Evolutionary conservation across 1,140 invertebrate genomes (phyloP), one percentile per base, ranked within the genome.

Genomic region (Bathynomus jamesi): DNA sequence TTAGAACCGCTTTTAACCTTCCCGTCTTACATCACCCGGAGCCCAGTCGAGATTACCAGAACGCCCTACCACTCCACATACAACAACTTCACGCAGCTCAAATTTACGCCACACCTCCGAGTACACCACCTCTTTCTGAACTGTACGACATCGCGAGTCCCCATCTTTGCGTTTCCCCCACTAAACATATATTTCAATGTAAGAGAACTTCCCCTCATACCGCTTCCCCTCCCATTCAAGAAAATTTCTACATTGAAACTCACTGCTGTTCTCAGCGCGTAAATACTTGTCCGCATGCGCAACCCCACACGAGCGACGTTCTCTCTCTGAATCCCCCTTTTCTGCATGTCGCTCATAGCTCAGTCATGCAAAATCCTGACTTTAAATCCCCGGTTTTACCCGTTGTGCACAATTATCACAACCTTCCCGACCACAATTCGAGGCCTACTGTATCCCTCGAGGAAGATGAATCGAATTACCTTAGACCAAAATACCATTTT

Each of bases 41-140:
- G 21, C 40, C 40, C 13, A 11, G 21, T 53, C 13, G 40, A 53
- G 40, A 53, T 61, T 76, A 76, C 32, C 75, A 76, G 67, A 76
- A 76, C 62, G 66, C 72, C 30, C 40, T 74, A 1, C 72, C 76
- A 28, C 73, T 74, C 62, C 76, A 74, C 61, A 74, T 74, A 13
- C 76, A 77, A 46, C 76, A 77, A 32, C 67, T 74, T 10, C 69
- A 77, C 31, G 76, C 76, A 0, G 76, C 76, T 24, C 76, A 77
- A 60, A 77, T 77, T 28, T 77, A 77, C 28, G 73, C 76, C 40
- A 74, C 72, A 32, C 76, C 76, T 28, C 76, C 76, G 11, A 68
- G 72, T 60, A 77, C 76, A 11, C 76, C 73, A 13, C 70, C 72
- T 21, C 62, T 77, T n/a, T 77, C 76, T 24, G 68, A 74, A 65